Percentiles rank a stretch among this genome's conserved stretches.
Conservation (phyloP, 2,113 vertebrate species). For the Cricetomys ansorgei region DNA sequence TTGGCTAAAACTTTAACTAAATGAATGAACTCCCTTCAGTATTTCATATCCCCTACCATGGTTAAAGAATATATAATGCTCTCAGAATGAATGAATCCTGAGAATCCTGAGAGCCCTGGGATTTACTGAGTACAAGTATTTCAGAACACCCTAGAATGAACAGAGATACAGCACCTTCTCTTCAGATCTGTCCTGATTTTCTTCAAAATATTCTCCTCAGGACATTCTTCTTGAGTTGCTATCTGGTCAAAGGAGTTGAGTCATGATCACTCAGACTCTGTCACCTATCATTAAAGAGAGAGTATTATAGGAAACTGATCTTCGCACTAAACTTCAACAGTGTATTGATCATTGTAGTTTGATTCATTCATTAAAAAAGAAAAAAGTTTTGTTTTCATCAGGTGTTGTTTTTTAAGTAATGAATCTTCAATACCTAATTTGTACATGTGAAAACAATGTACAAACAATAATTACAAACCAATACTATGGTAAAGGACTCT, state of each 20-base stretch:
- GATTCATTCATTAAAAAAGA: background rate
- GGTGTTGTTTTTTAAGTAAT: background rate
- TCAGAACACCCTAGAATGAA: background rate
- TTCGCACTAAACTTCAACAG: background rate
- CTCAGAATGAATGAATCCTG: background rate
- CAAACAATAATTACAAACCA: background rate
- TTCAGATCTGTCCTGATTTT: background rate
- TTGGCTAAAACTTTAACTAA: fast-evolving
- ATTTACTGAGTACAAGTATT: background rate
- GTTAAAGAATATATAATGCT: too few species aligned
- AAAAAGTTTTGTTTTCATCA: background rate
- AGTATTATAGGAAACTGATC: background rate
- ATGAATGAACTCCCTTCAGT: background rate
- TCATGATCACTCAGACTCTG: background rate
- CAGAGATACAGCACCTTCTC: fast-evolving
- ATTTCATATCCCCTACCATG: background rate
- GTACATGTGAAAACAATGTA: background rate
- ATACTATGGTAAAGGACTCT: slow-evolving; percentile 28
- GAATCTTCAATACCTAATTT: background rate
- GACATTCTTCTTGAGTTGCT: background rate
- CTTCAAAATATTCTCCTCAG: background rate
- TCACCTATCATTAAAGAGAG: background rate
- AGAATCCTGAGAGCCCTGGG: too few species aligned
- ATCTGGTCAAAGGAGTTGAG: background rate
- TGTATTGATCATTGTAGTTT: background rate